Conservation (phyloP, 2,888 invertebrate genomes). For the Drosophila lacicola region DNA sequence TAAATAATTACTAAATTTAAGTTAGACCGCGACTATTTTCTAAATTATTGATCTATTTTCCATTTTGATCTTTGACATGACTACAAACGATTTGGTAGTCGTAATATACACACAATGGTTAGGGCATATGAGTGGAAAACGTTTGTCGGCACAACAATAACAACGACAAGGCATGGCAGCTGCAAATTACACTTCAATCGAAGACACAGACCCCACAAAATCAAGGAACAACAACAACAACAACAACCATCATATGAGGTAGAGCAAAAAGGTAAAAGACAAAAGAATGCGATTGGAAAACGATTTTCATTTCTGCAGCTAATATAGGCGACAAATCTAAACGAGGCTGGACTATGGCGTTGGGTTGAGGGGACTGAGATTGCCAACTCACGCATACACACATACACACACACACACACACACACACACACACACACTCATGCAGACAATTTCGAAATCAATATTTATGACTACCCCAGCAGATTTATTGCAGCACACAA, state of each 20-base stretch:
- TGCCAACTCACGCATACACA: conserved; percentile 16
- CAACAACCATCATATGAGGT: conserved; percentile 17
- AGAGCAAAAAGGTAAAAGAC: conserved; percentile 67
- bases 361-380: neutral
- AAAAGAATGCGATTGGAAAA: conserved; percentile 77
- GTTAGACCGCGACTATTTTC: too few relatives aligned
- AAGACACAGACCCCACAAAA: conserved; percentile 30
- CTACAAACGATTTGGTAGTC: neutral
- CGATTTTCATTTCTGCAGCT: conserved; percentile 80
- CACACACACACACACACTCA: conserved; percentile 28
- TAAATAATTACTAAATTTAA: too few relatives aligned
- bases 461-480: conserved; percentile 76
- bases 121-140: conserved; percentile 29
- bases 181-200: conserved; percentile 70
- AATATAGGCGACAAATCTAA: conserved; percentile 78
- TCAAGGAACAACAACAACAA: conserved; percentile 20
- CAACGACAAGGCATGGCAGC: conserved; percentile 56
- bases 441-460: conserved; percentile 74
- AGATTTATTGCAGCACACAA: conserved; percentile 69
- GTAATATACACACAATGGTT: neutral
- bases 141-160: conserved; percentile 62
- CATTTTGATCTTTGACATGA: too few relatives aligned
- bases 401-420: neutral
- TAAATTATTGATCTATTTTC: too few relatives aligned
- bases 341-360: conserved; percentile 23